These are phyloP conservation scores for Pollimyrus isidori DNA, from an alignment of 2,113 vertebrate species.

Conservation along the genomic window DNA sequence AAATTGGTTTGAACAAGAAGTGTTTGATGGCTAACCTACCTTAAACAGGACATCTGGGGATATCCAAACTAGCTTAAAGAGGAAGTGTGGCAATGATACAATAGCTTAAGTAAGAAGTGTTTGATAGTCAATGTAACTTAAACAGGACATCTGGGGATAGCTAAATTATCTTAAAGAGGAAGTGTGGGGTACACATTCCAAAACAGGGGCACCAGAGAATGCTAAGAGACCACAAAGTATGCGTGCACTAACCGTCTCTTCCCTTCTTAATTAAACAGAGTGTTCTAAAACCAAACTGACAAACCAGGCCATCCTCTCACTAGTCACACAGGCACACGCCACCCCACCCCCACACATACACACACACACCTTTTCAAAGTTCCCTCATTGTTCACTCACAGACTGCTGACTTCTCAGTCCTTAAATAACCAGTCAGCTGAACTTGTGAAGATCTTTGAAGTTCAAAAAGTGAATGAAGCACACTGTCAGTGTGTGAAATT, in stretches of 20 bases:
- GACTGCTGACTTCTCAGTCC: constrained; percentile 48
- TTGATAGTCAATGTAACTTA: constrained; percentile 42
- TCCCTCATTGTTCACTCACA: constrained; percentile 18
- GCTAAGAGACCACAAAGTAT: not conserved
- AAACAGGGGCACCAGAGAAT: constrained; percentile 41
- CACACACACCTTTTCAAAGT: not conserved
- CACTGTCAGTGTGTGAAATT: not conserved
- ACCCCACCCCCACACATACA: no score
- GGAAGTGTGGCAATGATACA: constrained; percentile 30
- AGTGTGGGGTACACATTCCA: not conserved
- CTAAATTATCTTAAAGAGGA: constrained; percentile 38
- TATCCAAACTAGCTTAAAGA: constrained; percentile 38
- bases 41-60: constrained; percentile 32
- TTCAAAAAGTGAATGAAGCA: constrained; percentile 30
- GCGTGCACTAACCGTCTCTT: constrained; percentile 39
- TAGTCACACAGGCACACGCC: not conserved
- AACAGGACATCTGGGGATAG: not conserved
- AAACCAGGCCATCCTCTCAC: constrained; percentile 38
- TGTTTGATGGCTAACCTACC: constrained; percentile 44
- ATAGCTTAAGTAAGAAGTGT: constrained; percentile 43
- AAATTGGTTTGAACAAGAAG: not conserved
- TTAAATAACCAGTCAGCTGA: constrained; percentile 43
- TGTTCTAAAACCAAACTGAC: constrained; percentile 40
- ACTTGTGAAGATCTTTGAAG: constrained; percentile 47
- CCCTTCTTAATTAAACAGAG: constrained; percentile 44